phyloP scores from a whole-genome alignment of 1,140 invertebrate genomes.

The Sarcophaga peregrina region DNA sequence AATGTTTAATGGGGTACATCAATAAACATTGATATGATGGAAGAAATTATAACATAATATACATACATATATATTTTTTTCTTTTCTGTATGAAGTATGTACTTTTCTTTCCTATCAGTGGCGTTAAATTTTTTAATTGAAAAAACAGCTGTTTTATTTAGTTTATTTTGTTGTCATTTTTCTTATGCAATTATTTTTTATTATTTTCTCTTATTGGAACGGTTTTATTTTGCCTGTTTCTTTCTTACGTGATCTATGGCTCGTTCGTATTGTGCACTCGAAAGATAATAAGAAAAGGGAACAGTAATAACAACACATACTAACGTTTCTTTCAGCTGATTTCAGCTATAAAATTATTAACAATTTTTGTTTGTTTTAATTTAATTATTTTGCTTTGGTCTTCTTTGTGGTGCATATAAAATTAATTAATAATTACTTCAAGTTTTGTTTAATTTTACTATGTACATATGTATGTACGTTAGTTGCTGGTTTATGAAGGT shows the following conservation, averaged over 20 bases:
- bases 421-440: no score
- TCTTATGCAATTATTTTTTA: conserved; percentile 1
- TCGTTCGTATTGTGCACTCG: not conserved
- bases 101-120: not conserved
- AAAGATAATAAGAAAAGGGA: not conserved
- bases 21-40: no score
- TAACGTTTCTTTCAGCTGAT: not conserved
- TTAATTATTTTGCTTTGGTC: no score
- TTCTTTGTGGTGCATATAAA: no score
- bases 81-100: not conserved
- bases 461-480: no score
- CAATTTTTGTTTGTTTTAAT: no score
- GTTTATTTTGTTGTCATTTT: not conserved
- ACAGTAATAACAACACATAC: not conserved
- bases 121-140: not conserved
- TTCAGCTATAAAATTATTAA: not conserved
- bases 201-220: not conserved
- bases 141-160: not conserved
- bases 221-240: not conserved
- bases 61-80: not conserved
- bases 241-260: not conserved
- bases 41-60: no score
- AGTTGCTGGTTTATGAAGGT: no score
- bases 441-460: no score
- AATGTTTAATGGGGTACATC: no score